These are phyloP conservation scores for Ctenopoma multispine DNA, from an alignment of 2,797 vertebrate genomes.

Conservation along the genomic window DNA sequence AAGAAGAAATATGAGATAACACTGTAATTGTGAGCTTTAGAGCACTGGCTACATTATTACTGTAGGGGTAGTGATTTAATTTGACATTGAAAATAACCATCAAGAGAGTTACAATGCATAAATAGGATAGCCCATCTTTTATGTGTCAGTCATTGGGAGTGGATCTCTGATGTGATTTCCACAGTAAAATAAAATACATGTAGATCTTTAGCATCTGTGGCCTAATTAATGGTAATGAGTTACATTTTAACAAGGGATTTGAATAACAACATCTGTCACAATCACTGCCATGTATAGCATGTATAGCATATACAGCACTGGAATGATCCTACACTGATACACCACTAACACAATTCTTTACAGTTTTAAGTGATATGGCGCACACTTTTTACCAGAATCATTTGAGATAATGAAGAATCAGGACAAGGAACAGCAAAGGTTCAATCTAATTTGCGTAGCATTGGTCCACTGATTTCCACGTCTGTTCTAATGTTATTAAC, in stretches of 20 bases:
- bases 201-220: not conserved
- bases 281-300: too few species aligned
- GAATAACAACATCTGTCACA: not conserved
- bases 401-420: too few species aligned
- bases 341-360: too few species aligned
- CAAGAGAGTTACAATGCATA: not conserved
- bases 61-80: slow-evolving; percentile 8
- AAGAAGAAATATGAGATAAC: not conserved
- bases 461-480: too few species aligned
- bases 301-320: too few species aligned
- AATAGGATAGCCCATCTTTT: not conserved
- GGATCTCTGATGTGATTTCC: not conserved
- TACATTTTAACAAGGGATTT: not conserved
- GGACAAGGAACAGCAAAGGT: too few species aligned
- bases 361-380: too few species aligned
- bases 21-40: not conserved
- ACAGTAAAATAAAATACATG: not conserved
- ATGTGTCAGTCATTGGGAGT: not conserved
- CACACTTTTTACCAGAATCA: too few species aligned
- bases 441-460: too few species aligned
- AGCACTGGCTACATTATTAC: not conserved
- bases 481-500: not conserved
- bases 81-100: slow-evolving; percentile 1
- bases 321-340: too few species aligned
- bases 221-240: not conserved